Evolutionary conservation across 1,140 invertebrate species (phyloP).

Genomic region (Coboldia fuscipes): DNA sequence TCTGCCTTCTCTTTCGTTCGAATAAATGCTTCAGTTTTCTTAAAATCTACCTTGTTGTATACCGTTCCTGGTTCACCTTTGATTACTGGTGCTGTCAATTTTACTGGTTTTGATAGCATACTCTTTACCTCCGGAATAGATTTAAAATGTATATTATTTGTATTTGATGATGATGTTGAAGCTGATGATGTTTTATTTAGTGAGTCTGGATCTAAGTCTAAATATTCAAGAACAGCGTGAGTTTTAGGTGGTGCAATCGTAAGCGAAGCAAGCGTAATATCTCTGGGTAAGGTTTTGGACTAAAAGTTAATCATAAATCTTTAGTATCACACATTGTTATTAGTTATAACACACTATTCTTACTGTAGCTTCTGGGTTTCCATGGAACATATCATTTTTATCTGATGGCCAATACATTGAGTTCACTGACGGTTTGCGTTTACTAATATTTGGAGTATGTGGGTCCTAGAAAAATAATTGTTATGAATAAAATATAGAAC

Average conservation of each 20-base stretch:
- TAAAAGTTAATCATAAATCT: background rate
- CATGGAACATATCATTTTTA: background rate
- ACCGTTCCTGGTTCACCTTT: constrained; percentile 30
- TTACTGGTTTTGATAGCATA: constrained; percentile 8
- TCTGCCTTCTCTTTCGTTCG: constrained; percentile 63
- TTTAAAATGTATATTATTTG: background rate
- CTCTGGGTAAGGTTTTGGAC: background rate
- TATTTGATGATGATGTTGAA: background rate
- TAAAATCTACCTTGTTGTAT: constrained; percentile 78
- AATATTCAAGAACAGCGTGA: constrained; percentile 37
- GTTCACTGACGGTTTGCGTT: no score
- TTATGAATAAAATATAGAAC: background rate
- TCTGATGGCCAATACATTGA: no score
- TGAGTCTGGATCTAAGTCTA: constrained; percentile 41
- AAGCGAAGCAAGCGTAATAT: constrained; percentile 6
- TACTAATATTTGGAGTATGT: constrained; percentile 6
- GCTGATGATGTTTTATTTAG: constrained; percentile 6
- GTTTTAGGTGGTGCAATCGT: constrained; percentile 6
- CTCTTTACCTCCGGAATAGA: constrained; percentile 12
- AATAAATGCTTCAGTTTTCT: constrained; percentile 80
- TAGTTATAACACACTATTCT: constrained; percentile 6
- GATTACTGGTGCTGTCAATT: constrained; percentile 6
- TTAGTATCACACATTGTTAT: constrained; percentile 10
- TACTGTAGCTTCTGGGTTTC: background rate
- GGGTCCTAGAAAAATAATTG: background rate